Conservation (phyloP, 2,888 invertebrate genomes). For the Trissolcus japonicus region DNA sequence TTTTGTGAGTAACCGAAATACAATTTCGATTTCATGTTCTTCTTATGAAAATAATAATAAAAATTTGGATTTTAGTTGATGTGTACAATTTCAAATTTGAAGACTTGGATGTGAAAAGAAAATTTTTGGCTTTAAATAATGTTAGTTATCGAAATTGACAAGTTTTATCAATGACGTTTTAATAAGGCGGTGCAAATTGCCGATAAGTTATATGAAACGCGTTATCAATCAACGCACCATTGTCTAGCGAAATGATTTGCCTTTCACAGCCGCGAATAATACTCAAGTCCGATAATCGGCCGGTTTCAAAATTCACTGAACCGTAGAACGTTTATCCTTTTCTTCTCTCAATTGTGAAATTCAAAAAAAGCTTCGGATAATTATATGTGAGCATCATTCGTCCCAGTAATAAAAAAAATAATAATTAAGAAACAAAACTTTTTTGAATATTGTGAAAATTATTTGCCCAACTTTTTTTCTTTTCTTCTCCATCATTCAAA, state of each 20-base stretch:
- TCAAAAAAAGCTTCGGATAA: no score
- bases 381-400: no score
- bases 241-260: slow-evolving; percentile 40
- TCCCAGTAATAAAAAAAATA: no score
- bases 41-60: neutral
- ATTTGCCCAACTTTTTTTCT: no score
- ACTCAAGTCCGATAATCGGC: slow-evolving; percentile 25
- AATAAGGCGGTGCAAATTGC: slow-evolving; percentile 34
- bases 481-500: no score
- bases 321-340: slow-evolving; percentile 12
- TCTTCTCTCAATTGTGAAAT: neutral
- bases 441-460: no score
- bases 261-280: slow-evolving; percentile 33
- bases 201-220: slow-evolving; percentile 28
- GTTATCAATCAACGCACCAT: slow-evolving; percentile 37
- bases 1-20: no score
- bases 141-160: slow-evolving; percentile 14
- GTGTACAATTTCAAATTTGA: neutral
- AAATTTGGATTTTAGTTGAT: neutral
- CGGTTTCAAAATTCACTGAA: slow-evolving; percentile 23
- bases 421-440: no score
- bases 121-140: neutral
- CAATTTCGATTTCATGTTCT: no score
- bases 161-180: slow-evolving; percentile 39
- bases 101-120: neutral